phyloP scores from a whole-genome alignment of 2,113 vertebrate genomes.

The Oreotrochilus melanogaster region DNA sequence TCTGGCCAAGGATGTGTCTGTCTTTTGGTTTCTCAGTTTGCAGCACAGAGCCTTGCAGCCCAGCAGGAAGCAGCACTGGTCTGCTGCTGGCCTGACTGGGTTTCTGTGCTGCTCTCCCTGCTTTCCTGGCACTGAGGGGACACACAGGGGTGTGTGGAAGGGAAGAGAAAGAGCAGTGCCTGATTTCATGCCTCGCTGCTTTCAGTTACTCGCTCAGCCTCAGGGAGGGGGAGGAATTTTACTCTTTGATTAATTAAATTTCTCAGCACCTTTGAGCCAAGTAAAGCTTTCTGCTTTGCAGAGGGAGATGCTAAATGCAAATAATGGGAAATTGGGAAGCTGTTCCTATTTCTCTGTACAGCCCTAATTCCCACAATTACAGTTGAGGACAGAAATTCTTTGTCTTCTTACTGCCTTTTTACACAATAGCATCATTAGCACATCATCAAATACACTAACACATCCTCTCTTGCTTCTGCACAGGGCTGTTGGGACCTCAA shows the following conservation, averaged over 20 bases:
- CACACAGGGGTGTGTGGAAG: background rate
- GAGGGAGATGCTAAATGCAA: background rate
- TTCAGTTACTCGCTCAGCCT: background rate
- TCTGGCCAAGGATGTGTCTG: conserved; percentile 42
- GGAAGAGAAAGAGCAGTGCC: background rate
- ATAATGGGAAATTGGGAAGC: background rate
- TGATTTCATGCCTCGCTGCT: background rate
- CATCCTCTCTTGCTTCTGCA: background rate
- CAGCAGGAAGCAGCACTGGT: background rate
- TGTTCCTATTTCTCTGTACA: background rate
- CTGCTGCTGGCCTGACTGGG: background rate
- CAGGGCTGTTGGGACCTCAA: conserved; percentile 81
- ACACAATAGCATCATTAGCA: background rate
- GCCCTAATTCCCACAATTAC: background rate
- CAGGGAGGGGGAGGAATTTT: background rate
- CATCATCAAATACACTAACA: background rate
- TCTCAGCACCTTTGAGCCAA: background rate
- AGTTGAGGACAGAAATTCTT: background rate
- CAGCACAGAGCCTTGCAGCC: background rate
- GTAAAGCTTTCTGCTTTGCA: background rate
- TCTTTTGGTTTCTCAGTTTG: background rate
- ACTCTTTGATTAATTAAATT: background rate
- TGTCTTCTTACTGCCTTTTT: background rate
- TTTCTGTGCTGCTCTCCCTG: background rate
- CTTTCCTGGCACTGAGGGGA: background rate